phyloP scores from a whole-genome alignment of 2,888 invertebrate species.

The Hyppa rectilinea region DNA sequence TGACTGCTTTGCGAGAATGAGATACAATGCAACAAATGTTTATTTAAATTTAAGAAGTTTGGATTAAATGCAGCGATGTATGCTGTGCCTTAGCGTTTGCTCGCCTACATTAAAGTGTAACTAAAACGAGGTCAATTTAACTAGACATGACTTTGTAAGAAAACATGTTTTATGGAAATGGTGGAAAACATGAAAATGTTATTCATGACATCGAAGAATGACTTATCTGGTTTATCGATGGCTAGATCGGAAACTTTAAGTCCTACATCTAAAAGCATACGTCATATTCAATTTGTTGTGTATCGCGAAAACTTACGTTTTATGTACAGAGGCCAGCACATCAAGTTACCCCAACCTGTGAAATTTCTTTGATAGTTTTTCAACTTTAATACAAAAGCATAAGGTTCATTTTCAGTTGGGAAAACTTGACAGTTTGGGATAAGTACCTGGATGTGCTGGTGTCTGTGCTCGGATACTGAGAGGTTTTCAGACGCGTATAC shows the following conservation, averaged over 20 bases:
- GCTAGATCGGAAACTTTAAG: background rate
- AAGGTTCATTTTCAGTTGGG: no score
- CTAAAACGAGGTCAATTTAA: constrained; percentile 9
- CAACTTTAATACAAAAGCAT: no score
- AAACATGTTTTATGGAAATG: constrained; percentile 24
- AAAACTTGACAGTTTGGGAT: no score
- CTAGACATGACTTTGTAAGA: constrained; percentile 19
- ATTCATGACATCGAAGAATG: constrained; percentile 1
- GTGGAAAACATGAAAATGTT: constrained; percentile 19
- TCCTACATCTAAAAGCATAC: background rate
- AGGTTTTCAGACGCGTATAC: background rate
- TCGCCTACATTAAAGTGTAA: background rate
- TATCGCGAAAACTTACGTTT: background rate
- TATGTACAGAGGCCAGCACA: no score
- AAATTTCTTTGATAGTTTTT: no score
- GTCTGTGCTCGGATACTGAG: background rate
- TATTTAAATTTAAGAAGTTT: background rate
- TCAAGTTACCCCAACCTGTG: no score
- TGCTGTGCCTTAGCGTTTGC: background rate
- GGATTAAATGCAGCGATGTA: background rate
- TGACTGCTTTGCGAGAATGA: background rate
- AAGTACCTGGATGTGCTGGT: no score
- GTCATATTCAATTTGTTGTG: constrained; percentile 14
- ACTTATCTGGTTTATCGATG: constrained; percentile 1
- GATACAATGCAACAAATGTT: background rate